A percentile compares a stretch with the other conserved stretches of the same genome.
These are phyloP conservation scores for Bombyx huttoni DNA, from an alignment of 2,888 invertebrate species.

Conservation along the genomic window DNA sequence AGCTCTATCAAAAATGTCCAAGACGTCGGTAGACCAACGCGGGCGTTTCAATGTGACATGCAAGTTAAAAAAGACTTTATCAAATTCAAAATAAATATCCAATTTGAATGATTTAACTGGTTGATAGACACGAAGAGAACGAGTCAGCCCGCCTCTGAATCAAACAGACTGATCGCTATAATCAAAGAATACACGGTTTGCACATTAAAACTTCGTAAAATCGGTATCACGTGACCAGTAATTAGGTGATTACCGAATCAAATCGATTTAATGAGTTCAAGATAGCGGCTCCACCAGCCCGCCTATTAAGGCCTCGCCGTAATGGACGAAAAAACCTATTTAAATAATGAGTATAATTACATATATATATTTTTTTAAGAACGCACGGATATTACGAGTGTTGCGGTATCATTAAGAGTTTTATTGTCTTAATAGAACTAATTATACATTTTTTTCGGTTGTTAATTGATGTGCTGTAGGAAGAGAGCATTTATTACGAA, in stretches of 20 bases:
- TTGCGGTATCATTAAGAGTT: constrained; percentile 71
- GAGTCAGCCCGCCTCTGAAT: constrained; percentile 38
- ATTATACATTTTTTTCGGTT: constrained; percentile 71
- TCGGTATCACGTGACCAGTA: constrained; percentile 57
- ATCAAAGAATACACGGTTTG: constrained; percentile 62
- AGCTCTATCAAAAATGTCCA: too few species aligned
- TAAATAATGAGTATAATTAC: constrained; percentile 72
- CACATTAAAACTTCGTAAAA: constrained; percentile 64
- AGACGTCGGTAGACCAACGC: too few species aligned
- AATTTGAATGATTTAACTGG: constrained; percentile 9
- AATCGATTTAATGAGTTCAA: constrained; percentile 70
- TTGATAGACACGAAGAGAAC: constrained; percentile 13
- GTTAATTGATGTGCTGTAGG: constrained; percentile 67
- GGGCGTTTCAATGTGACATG: too few species aligned
- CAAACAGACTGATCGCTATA: constrained; percentile 50
- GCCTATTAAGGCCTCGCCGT: constrained; percentile 59
- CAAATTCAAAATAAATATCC: neutral
- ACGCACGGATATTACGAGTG: constrained; percentile 65
- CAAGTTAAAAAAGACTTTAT: constrained; percentile 11
- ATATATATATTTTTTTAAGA: constrained; percentile 67
- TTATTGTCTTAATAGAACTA: constrained; percentile 72
- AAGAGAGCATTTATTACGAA: constrained; percentile 67
- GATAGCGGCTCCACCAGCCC: constrained; percentile 58
- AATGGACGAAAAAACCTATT: constrained; percentile 67
- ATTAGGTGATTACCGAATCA: constrained; percentile 71